Evolutionary conservation across 2,888 invertebrate genomes (phyloP), one percentile per base, ranked within the genome.

Genomic region (Tipula lateralis): DNA sequence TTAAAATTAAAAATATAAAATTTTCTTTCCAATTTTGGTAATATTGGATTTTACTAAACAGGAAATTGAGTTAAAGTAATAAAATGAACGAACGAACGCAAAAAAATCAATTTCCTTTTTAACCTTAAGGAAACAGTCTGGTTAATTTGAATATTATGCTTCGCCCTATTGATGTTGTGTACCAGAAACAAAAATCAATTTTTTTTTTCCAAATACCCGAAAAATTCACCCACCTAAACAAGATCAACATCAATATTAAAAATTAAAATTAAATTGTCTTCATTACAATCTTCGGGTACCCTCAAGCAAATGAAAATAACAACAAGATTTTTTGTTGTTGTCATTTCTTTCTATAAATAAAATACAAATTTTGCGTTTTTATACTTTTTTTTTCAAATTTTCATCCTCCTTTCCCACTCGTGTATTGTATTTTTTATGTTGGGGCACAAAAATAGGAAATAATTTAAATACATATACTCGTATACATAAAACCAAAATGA

Each of bases 171-270:
- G 66, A 66, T 66, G 24, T 66, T 24, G 66, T 44, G 44, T 24
- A 9, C 44, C 44, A 66, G 66, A 66, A 66, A n/a, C n/a, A n/a
- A 24, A 66, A 66, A 66, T 66, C 66, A 66, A 12, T 50, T 50
- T 19, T 44, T 50, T 50, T 3, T 50, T 50, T n/a, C 16, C 16
- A 66, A 66, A 24, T 24, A 66, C 24, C 66, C 24, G 9, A 66
- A 66, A 66, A 66, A 66, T 24, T 66, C 66, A 66, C 24, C 66
- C 66, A 66, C 66, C 66, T 66, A 66, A 66, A 66, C 24, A 66
- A 66, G 66, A 66, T 66, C 66, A 66, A 66, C 66, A 66, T 66
- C 66, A 66, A 66, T 66, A 66, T 66, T 66, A 66, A 66, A 66
- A 66, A 66, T 66, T 66, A 66, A 66, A 66, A 66, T 66, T 66